Percentiles rank a stretch among this genome's conserved stretches.
phyloP scores from a whole-genome alignment of 2,113 vertebrate genomes.

The Lampris incognitus region DNA sequence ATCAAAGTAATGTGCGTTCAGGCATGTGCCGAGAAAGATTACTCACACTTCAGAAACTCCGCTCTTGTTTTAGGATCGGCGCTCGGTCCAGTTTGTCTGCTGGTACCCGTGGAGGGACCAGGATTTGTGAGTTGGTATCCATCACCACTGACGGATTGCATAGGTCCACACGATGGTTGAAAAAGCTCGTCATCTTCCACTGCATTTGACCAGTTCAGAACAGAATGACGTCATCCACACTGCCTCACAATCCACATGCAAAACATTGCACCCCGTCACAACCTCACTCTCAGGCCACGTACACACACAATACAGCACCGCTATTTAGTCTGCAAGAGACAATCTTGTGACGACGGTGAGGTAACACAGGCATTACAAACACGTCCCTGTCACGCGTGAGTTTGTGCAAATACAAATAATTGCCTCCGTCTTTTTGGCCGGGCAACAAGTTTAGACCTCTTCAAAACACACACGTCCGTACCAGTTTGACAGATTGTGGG shows the following conservation, averaged over 20 bases:
- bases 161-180: no score
- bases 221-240: background rate
- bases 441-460: no score
- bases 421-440: background rate
- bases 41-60: slow-evolving; percentile 68
- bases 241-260: background rate
- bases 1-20: background rate
- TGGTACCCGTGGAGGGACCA: slow-evolving; percentile 15
- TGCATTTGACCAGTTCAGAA: background rate
- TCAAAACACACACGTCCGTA: slow-evolving; percentile 25
- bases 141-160: no score
- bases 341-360: no score
- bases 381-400: no score
- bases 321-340: no score
- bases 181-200: no score
- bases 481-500: slow-evolving; percentile 35
- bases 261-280: background rate
- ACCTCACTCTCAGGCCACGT: no score
- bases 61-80: slow-evolving; percentile 58
- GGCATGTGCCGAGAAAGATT: background rate
- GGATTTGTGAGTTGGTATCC: no score
- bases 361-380: background rate
- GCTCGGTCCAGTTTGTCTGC: background rate
- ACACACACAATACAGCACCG: no score
- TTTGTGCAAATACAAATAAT: background rate